These are phyloP conservation scores for Drosophila hydei DNA, from an alignment of 1,140 invertebrate genomes.

Conservation along the genomic window DNA sequence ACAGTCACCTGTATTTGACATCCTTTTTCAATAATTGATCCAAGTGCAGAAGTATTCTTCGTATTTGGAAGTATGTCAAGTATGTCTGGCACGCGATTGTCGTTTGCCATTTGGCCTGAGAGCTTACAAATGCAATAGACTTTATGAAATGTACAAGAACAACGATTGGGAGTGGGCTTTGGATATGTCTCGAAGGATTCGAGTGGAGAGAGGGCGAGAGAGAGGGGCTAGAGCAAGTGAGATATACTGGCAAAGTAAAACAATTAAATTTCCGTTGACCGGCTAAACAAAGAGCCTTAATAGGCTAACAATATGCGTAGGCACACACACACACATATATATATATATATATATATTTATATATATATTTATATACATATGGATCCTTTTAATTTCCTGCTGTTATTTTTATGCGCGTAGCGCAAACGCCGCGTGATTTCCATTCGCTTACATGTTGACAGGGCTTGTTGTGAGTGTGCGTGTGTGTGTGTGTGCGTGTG, in stretches of 20 bases:
- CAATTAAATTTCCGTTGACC: constrained; percentile 69
- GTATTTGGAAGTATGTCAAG: constrained; percentile 59
- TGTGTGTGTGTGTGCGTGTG: constrained; percentile 1
- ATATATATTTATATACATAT: constrained; percentile 15
- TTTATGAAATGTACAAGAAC: constrained; percentile 46
- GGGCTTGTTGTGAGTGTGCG: not conserved
- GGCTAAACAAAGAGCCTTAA: constrained; percentile 51
- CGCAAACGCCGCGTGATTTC: constrained; percentile 69
- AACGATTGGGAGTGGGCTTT: constrained; percentile 16
- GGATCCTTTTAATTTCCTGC: constrained; percentile 80
- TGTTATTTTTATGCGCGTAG: constrained; percentile 73
- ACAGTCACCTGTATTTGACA: not conserved
- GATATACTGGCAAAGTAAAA: constrained; percentile 27
- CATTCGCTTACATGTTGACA: constrained; percentile 52
- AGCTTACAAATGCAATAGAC: constrained; percentile 53
- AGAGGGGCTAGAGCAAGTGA: not conserved
- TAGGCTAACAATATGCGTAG: constrained; percentile 48
- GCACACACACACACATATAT: constrained; percentile 16
- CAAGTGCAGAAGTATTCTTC: constrained; percentile 13
- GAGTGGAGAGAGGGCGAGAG: not conserved
- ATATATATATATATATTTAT: not conserved
- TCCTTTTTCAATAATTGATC: constrained; percentile 33
- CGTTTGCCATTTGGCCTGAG: constrained; percentile 20
- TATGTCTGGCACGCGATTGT: constrained; percentile 58
- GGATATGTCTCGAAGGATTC: not conserved